Percentiles rank a stretch among this genome's conserved stretches.
Evolutionary conservation across 1,140 invertebrate species (phyloP).

Genomic region (Saccostrea cuccullata): DNA sequence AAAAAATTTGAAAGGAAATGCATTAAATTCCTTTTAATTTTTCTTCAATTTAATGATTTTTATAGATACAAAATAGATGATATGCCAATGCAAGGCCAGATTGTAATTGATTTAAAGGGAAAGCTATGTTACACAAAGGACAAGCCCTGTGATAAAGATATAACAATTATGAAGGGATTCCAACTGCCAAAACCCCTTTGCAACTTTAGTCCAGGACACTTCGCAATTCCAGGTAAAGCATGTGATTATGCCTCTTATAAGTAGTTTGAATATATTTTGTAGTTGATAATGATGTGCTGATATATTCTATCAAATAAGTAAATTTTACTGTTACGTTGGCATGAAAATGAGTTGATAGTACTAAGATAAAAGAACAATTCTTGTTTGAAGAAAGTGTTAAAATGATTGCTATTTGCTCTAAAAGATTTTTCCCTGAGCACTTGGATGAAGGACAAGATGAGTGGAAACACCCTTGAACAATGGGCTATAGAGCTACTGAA

Average conservation of each 20-base stretch:
- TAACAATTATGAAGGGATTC: neutral
- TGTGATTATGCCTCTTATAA: no score
- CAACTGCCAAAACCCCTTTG: neutral
- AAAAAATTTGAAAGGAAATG: neutral
- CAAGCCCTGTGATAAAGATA: neutral
- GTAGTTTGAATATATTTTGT: no score
- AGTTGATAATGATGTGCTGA: no score
- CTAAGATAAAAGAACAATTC: no score
- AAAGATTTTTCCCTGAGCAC: slow-evolving; percentile 29
- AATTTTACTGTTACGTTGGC: neutral
- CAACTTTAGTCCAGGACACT: neutral
- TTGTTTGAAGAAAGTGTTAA: no score
- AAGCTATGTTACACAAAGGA: neutral
- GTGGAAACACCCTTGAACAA: neutral
- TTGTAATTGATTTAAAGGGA: neutral
- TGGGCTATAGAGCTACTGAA: slow-evolving; percentile 35
- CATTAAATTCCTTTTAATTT: no score
- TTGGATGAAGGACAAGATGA: neutral
- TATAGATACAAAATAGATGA: neutral
- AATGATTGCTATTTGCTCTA: no score
- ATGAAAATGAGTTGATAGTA: neutral
- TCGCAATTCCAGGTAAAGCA: slow-evolving; percentile 2
- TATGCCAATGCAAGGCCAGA: neutral
- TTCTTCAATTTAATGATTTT: neutral
- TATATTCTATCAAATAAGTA: neutral